phyloP scores from a whole-genome alignment of 1,140 invertebrate species.

The Andrena cerasifolii region DNA sequence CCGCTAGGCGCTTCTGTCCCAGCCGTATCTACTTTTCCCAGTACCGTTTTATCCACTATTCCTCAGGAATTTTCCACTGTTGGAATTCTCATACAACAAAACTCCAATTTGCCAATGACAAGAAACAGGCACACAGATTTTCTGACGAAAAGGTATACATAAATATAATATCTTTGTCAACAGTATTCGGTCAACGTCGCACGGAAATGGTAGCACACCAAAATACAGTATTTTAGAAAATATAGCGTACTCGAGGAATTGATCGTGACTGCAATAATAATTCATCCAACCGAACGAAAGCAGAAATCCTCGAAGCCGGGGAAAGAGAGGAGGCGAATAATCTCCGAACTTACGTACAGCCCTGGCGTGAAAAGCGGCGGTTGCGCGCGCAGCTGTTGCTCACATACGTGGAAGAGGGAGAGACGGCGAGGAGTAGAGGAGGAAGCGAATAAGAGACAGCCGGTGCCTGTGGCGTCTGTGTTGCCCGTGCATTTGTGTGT shows the following conservation, averaged over 20 bases:
- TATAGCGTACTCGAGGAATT: neutral
- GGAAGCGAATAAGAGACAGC: constrained; percentile 4
- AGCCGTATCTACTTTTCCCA: neutral
- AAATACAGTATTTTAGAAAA: neutral
- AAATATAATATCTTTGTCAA: too few species aligned
- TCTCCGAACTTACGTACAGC: constrained; percentile 32
- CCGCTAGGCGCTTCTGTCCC: constrained; percentile 3
- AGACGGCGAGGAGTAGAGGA: neutral
- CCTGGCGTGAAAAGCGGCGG: constrained; percentile 54
- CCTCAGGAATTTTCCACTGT: neutral
- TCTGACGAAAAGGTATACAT: neutral
- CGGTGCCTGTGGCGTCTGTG: neutral
- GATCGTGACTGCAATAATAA: neutral
- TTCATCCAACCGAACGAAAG: neutral
- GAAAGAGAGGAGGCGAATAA: neutral
- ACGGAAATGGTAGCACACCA: neutral
- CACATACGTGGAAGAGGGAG: constrained; percentile 16
- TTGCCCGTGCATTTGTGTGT: too few species aligned
- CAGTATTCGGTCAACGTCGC: too few species aligned
- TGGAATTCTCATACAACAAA: neutral
- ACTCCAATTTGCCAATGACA: neutral
- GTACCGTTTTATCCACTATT: constrained; percentile 9
- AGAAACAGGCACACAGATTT: neutral
- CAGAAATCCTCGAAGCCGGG: neutral
- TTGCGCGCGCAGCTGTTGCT: constrained; percentile 58